Base-by-base conservation (phyloP, 2,113 vertebrate genomes). In the Phycodurus eques region DNA sequence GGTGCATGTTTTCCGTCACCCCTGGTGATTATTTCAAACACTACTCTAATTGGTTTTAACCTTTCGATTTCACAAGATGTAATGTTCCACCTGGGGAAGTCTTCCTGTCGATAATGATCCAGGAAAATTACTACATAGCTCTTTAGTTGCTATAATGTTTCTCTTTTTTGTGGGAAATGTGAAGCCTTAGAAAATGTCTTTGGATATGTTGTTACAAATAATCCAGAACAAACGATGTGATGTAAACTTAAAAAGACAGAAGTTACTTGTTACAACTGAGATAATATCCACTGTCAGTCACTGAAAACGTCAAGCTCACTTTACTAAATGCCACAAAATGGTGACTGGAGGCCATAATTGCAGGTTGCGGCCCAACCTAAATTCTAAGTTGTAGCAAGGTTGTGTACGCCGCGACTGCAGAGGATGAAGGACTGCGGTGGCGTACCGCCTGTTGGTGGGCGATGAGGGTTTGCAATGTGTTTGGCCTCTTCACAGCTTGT, bases 331-430 rank as follows among this genome's bases (percentile, higher is more conserved):
- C 88, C 84, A 54, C 84, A 82, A 62, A 80, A 76, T 70, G 76
- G 74, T 35, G 76, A 73, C 80, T 61, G 72, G 20, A 12, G 5
- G 82, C 84, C 86, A 81, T 85, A 89, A 91, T 91, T 87, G 67
- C 70, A 83, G 56, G 76, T 77, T 87, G 76, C 4, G 84, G 86
- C 75, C 31, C 35, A 8, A 74, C 81, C 80, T 49, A 84, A 87
- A 89, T 85, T 82, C 81, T 86, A 87, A 15, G 86, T 80, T 88
- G 83, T 57, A 60, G 80, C 68, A n/a, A 9, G n/a, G 65, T 60
- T 75, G 63, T 77, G 73, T 85, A 74, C 70, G 74, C 79, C 85
- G 72, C 59, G n/a, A 19, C 70, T 71, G 73, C 61, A 54, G 72
- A 63, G 78, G 68, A 71, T 62, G 67, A 82, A 80, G 68, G 46